Percentiles rank a stretch among this genome's conserved stretches.
phyloP scores from a whole-genome alignment of 2,888 invertebrate species.

The Caenorhabditis imperialis region DNA sequence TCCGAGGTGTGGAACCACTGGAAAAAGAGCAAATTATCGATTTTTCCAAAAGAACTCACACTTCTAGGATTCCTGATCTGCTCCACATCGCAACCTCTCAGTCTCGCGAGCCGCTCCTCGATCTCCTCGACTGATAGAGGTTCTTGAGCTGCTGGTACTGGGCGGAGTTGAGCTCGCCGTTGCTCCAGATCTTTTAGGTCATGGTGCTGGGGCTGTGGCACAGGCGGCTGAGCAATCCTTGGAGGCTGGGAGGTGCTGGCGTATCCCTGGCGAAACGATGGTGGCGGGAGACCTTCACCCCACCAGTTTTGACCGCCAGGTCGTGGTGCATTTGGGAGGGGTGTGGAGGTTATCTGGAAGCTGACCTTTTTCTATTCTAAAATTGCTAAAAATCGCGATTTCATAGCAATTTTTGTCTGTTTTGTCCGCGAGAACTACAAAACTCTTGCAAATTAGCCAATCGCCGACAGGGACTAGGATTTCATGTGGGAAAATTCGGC shows the following conservation, averaged over 20 bases:
- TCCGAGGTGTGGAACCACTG: constrained; percentile 53
- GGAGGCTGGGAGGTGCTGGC: neutral
- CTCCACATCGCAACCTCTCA: constrained; percentile 73
- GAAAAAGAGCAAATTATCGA: too few species aligned
- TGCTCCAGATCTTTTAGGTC: constrained; percentile 45
- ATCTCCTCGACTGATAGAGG: constrained; percentile 59
- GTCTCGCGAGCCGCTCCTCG: constrained; percentile 71
- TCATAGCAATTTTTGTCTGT: neutral
- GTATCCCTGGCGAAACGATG: constrained; percentile 57
- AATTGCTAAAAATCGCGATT: too few species aligned
- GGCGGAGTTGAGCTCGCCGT: constrained; percentile 24
- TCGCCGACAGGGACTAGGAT: too few species aligned
- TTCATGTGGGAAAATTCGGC: too few species aligned
- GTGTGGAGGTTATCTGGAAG: constrained; percentile 42
- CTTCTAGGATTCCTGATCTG: constrained; percentile 70
- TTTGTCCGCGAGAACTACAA: neutral
- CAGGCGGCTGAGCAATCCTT: too few species aligned
- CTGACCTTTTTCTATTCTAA: too few species aligned
- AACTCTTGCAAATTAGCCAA: too few species aligned
- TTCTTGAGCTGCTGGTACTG: constrained; percentile 19
- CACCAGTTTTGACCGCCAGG: constrained; percentile 60
- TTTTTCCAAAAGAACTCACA: constrained; percentile 25
- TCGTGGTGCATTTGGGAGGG: constrained; percentile 15
- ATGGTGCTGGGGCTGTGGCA: too few species aligned
- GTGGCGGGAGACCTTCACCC: constrained; percentile 72